Evolutionary conservation across 1,140 invertebrate genomes (phyloP).

Genomic region (Panagrolaimus sp.): DNA sequence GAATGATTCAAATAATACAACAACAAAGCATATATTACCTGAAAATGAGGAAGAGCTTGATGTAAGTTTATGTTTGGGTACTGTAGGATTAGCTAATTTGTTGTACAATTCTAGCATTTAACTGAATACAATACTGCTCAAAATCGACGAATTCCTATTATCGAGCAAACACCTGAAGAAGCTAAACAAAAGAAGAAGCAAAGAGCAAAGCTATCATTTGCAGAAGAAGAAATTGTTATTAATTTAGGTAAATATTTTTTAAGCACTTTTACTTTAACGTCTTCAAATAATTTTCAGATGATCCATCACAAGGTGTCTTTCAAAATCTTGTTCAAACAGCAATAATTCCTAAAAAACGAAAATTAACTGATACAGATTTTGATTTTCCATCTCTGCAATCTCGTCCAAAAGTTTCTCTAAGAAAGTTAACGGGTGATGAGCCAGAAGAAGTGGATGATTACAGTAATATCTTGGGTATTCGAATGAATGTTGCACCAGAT

Average conservation of each 20-base stretch:
- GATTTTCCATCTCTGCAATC: background rate
- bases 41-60: constrained; percentile 9
- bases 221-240: constrained; percentile 6
- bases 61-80: constrained; percentile 1
- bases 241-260: constrained; percentile 1
- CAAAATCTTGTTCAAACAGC: constrained; percentile 6
- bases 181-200: background rate
- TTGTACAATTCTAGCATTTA: background rate
- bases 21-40: background rate
- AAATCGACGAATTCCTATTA: constrained; percentile 5
- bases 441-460: background rate
- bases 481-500: constrained; percentile 10
- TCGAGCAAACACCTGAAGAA: constrained; percentile 1
- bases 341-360: constrained; percentile 5
- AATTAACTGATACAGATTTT: background rate
- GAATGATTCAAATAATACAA: background rate
- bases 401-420: background rate
- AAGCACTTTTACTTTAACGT: background rate
- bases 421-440: background rate
- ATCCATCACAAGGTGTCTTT: background rate
- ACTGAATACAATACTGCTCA: constrained; percentile 10
- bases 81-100: background rate
- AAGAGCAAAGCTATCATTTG: background rate
- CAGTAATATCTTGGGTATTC: background rate
- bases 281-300: constrained; percentile 2